These are phyloP conservation scores for Ardeotis arabs DNA, from an alignment of 2,113 vertebrate species.

Conservation along the genomic window DNA sequence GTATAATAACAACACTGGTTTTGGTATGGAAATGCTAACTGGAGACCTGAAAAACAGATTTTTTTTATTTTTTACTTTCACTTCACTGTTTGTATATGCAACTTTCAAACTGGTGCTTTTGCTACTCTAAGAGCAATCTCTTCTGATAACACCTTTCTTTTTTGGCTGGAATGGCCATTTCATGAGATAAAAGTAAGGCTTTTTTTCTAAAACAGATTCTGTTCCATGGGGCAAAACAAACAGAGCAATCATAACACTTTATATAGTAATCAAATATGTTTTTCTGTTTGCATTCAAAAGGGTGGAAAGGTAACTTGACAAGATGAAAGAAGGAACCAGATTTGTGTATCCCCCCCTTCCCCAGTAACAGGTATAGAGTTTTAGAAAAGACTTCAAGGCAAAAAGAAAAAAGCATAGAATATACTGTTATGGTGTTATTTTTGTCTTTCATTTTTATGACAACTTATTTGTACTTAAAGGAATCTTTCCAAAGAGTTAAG, in stretches of 20 bases:
- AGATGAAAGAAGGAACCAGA: conserved; percentile 62
- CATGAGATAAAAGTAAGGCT: conserved; percentile 68
- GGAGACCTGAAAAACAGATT: background rate
- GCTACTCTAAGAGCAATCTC: background rate
- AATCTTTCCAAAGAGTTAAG: conserved; percentile 90
- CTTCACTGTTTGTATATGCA: background rate
- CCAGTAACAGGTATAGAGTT: conserved; percentile 73
- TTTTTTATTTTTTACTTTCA: background rate
- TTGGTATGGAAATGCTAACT: background rate
- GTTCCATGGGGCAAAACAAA: conserved; percentile 75
- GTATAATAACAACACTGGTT: background rate
- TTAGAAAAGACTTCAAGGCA: conserved; percentile 79
- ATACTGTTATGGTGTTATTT: conserved; percentile 83
- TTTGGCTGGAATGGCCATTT: conserved; percentile 52
- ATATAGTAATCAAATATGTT: conserved; percentile 82
- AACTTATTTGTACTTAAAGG: conserved; percentile 88
- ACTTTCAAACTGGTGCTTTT: conserved; percentile 35
- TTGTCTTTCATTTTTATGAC: conserved; percentile 88
- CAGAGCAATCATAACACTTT: conserved; percentile 78
- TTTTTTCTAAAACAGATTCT: conserved; percentile 67
- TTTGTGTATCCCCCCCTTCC: conserved; percentile 33
- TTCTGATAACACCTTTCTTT: conserved; percentile 24
- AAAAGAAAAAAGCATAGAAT: conserved; percentile 72
- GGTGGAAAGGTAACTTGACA: conserved; percentile 72
- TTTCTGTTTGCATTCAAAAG: conserved; percentile 74